Conservation (phyloP, 2,113 vertebrate genomes). For the Epinephelus cyanopodus region DNA sequence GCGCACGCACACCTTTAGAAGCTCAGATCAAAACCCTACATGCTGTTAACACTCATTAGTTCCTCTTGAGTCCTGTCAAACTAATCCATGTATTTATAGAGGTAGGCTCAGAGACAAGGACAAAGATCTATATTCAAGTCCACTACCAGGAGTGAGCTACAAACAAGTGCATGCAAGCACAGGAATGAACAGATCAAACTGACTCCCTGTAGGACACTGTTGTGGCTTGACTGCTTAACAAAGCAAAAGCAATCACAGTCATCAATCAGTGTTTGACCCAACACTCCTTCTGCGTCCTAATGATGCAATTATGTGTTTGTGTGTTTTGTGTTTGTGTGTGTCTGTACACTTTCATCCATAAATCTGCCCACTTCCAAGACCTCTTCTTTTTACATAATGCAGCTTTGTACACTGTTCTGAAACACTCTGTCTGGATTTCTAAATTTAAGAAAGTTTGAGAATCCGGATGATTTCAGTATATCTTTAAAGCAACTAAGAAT, state of each 20-base stretch:
- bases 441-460: neutral
- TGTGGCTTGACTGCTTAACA: slow-evolving; percentile 33
- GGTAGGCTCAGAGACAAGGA: slow-evolving; percentile 41
- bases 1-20: neutral
- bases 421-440: neutral
- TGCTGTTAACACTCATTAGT: neutral
- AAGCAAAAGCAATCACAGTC: slow-evolving; percentile 56
- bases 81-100: slow-evolving; percentile 17
- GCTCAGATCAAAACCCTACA: neutral
- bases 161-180: slow-evolving; percentile 34
- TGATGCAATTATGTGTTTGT: neutral
- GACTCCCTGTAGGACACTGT: slow-evolving; percentile 1
- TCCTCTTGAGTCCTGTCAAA: slow-evolving; percentile 18
- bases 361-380: neutral
- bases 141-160: slow-evolving; percentile 18
- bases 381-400: neutral
- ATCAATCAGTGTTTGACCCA: slow-evolving; percentile 61
- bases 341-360: neutral
- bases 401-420: neutral
- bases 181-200: slow-evolving; percentile 54
- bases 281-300: slow-evolving; percentile 15
- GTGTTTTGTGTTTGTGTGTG: neutral
- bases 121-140: slow-evolving; percentile 55
- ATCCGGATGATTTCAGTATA: neutral
- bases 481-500: neutral